These are phyloP conservation scores for Oplegnathus fasciatus DNA, from an alignment of 2,113 vertebrate species.

Conservation along the genomic window DNA sequence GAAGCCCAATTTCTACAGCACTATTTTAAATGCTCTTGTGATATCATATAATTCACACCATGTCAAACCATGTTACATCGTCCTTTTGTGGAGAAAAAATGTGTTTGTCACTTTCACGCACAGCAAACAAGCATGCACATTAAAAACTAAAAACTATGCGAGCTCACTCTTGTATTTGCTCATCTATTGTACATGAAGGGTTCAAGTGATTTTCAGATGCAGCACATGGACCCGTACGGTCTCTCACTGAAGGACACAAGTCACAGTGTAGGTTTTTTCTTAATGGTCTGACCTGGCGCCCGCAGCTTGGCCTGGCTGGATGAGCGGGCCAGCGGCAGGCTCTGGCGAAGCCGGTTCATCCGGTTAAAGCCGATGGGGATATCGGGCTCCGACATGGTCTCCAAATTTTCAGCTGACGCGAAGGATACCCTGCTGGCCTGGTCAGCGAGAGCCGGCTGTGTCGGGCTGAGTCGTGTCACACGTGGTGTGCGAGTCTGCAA, in stretches of 20 bases:
- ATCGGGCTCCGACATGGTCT: constrained; percentile 96
- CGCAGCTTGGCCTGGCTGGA: constrained; percentile 96
- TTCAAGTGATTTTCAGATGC: too few species aligned
- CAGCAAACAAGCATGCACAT: too few species aligned
- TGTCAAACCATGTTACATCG: too few species aligned
- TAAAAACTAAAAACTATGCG: neutral
- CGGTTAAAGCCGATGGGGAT: constrained; percentile 95
- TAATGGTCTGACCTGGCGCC: constrained; percentile 88
- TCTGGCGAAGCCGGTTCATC: constrained; percentile 97
- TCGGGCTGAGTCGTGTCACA: constrained; percentile 89
- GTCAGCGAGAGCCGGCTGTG: constrained; percentile 89
- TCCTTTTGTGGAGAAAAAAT: too few species aligned
- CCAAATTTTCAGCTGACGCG: constrained; percentile 94
- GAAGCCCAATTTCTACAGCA: too few species aligned
- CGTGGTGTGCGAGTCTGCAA: constrained; percentile 93
- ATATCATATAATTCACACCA: too few species aligned
- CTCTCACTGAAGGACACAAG: neutral
- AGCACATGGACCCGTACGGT: neutral
- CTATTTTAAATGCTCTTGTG: too few species aligned
- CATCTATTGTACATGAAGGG: neutral
- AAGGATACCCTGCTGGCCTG: constrained; percentile 94
- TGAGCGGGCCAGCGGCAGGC: constrained; percentile 94
- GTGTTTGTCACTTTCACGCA: too few species aligned
- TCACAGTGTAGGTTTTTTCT: neutral
- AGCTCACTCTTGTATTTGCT: neutral